Conservation (phyloP, 2,888 invertebrate species). For the Bellardia pandia region DNA sequence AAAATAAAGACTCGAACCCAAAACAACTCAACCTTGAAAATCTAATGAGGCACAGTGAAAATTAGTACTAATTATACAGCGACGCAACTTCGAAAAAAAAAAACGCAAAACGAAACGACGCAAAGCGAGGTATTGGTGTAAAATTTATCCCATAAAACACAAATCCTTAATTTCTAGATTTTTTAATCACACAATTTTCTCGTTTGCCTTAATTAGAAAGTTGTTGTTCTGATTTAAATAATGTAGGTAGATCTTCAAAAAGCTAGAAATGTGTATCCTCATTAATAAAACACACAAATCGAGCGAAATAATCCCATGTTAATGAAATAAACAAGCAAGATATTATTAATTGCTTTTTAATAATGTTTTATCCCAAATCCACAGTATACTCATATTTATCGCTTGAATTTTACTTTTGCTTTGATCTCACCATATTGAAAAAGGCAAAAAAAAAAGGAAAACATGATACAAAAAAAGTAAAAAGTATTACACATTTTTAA, state of each 20-base stretch:
- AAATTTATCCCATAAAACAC: no score
- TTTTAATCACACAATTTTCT: no score
- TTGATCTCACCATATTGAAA: conserved; percentile 32
- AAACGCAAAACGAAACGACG: no score
- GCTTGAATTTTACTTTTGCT: neutral
- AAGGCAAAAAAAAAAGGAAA: neutral
- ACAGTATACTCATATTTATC: neutral
- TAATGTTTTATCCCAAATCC: neutral
- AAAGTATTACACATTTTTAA: conserved; percentile 55
- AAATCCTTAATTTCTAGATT: no score
- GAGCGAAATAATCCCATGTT: neutral
- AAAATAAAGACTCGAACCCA: no score
- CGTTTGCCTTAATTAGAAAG: neutral
- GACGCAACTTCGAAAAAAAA: no score
- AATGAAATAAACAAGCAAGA: neutral
- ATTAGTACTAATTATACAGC: no score
- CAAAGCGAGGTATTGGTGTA: no score
- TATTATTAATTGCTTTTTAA: conserved; percentile 52
- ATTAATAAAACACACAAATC: neutral
- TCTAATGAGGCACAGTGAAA: no score
- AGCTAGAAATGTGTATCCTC: neutral
- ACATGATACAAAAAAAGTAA: conserved; percentile 15
- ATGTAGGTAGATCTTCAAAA: neutral
- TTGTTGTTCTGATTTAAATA: conserved; percentile 1
- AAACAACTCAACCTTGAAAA: no score